Percentiles rank a stretch among this genome's conserved stretches.
phyloP scores from a whole-genome alignment of 2,888 invertebrate species.

The Ennomos fuscantarius region DNA sequence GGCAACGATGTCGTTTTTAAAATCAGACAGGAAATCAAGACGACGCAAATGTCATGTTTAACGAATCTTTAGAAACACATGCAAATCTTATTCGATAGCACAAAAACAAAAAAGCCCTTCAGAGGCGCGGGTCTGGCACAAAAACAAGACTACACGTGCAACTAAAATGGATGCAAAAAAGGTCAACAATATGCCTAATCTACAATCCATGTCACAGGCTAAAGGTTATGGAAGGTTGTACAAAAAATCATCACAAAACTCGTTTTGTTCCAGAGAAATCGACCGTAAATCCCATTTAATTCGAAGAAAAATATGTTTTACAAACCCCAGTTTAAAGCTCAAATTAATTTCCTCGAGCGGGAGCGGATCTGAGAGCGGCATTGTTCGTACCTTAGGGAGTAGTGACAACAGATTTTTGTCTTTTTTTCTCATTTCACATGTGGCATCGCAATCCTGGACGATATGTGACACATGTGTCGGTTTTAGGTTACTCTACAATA shows the following conservation, averaged over 20 bases:
- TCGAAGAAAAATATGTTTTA: constrained; percentile 53
- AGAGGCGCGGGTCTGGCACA: constrained; percentile 61
- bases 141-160: constrained; percentile 76
- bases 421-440: constrained; percentile 81
- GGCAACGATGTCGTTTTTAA: constrained; percentile 41
- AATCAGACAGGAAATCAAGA: constrained; percentile 56
- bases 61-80: constrained; percentile 61
- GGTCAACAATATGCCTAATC: constrained; percentile 85
- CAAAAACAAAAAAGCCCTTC: constrained; percentile 71
- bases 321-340: constrained; percentile 50
- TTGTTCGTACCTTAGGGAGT: constrained; percentile 82
- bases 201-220: constrained; percentile 84
- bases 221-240: constrained; percentile 83
- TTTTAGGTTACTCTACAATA: constrained; percentile 81
- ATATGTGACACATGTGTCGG: constrained; percentile 84
- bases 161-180: constrained; percentile 76
- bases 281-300: constrained; percentile 59
- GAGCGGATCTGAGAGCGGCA: constrained; percentile 61
- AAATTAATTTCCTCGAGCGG: constrained; percentile 48
- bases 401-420: constrained; percentile 83
- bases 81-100: constrained; percentile 63
- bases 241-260: constrained; percentile 77
- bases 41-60: constrained; percentile 53
- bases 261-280: constrained; percentile 69
- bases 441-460: constrained; percentile 84